Conservation (phyloP, 2,888 invertebrate genomes). For the Lysandra bellargus region DNA sequence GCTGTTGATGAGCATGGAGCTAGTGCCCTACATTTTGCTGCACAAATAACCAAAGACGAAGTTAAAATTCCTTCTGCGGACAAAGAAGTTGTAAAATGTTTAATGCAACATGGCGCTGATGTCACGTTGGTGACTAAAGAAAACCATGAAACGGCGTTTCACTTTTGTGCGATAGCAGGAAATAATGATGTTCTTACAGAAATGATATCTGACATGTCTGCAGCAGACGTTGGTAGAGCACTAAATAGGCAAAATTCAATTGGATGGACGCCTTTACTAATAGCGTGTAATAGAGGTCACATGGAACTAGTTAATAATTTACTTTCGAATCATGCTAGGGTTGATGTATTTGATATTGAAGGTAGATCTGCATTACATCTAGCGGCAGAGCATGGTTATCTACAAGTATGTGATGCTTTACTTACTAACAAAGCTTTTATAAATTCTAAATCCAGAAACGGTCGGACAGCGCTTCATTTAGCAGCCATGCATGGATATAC, state of each 20-base stretch:
- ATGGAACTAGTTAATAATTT: conserved; percentile 95
- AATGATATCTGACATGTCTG: conserved; percentile 94
- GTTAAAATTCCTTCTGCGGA: conserved; percentile 86
- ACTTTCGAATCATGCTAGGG: conserved; percentile 96
- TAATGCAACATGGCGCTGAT: conserved; percentile 95
- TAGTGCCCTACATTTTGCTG: conserved; percentile 96
- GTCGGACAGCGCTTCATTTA: conserved; percentile 97
- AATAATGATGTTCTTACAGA: conserved; percentile 97
- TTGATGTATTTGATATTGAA: conserved; percentile 98
- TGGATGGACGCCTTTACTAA: conserved; percentile 98
- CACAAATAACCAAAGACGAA: conserved; percentile 91
- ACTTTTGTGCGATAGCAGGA: conserved; percentile 96
- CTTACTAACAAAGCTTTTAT: conserved; percentile 98
- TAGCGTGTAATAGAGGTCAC: conserved; percentile 97
- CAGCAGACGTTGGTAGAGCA: conserved; percentile 94
- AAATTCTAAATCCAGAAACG: conserved; percentile 98
- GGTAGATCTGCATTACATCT: conserved; percentile 96
- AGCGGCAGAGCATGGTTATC: conserved; percentile 95
- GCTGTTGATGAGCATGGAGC: conserved; percentile 95
- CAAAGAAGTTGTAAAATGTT: conserved; percentile 92
- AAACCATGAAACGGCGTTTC: conserved; percentile 96
- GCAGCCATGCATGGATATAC: conserved; percentile 98
- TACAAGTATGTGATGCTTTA: conserved; percentile 93
- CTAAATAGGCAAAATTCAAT: conserved; percentile 96
- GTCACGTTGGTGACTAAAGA: conserved; percentile 91